Evolutionary conservation across 2,888 invertebrate genomes (phyloP).

Genomic region (Apamea anceps): DNA sequence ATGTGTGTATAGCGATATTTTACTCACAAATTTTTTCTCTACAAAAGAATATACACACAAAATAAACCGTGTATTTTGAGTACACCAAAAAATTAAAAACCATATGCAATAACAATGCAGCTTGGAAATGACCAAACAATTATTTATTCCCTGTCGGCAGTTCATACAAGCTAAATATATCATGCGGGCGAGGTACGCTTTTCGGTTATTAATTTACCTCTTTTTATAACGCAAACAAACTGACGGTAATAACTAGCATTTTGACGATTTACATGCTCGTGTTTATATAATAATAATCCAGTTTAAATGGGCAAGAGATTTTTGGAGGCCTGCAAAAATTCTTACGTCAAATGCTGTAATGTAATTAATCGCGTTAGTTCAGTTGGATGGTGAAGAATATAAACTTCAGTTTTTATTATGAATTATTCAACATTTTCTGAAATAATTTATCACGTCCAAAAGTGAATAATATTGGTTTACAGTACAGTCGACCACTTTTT

Average conservation of each 20-base stretch:
- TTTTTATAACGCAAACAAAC: slow-evolving; percentile 21
- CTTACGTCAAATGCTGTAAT: neutral
- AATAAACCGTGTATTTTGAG: slow-evolving; percentile 8
- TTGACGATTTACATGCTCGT: neutral
- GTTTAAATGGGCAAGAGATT: neutral
- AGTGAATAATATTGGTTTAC: neutral
- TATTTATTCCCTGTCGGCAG: slow-evolving; percentile 24
- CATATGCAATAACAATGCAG: slow-evolving; percentile 40
- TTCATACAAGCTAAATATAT: slow-evolving; percentile 46
- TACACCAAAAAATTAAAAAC: slow-evolving; percentile 4
- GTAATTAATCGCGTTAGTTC: neutral
- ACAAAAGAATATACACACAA: neutral
- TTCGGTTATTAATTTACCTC: slow-evolving; percentile 43
- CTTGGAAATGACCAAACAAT: slow-evolving; percentile 30
- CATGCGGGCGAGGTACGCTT: slow-evolving; percentile 22
- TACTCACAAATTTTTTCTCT: neutral
- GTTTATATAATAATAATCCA: neutral
- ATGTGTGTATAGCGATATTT: slow-evolving; percentile 6
- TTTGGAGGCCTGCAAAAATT: neutral
- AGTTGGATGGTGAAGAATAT: neutral
- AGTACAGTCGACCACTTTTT: neutral
- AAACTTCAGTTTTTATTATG: neutral
- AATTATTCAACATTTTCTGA: slow-evolving; percentile 5
- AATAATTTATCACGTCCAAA: neutral
- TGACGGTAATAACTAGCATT: neutral